Conservation (phyloP, 2,113 vertebrate genomes). For the Excalfactoria chinensis region DNA sequence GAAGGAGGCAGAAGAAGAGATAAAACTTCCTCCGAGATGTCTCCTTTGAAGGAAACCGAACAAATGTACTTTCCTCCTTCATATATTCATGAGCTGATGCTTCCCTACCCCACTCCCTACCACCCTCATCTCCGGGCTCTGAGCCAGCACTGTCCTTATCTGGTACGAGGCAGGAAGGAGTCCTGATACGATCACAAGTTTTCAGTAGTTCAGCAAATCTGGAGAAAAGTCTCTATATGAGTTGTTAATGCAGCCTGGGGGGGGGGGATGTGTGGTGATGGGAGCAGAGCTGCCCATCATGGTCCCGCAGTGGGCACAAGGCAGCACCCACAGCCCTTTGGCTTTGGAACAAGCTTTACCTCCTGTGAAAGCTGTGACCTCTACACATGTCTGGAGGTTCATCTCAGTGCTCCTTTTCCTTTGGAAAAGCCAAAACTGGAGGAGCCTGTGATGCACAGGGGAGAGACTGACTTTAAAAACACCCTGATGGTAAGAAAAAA, state of each 20-base stretch:
- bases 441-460: background rate
- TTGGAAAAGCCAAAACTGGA: background rate
- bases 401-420: background rate
- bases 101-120: conserved; percentile 4
- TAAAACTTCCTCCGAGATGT: conserved; percentile 40
- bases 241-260: conserved; percentile 8
- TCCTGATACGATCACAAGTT: conserved; percentile 43
- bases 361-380: too few relatives aligned
- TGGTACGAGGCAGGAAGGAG: conserved; percentile 9
- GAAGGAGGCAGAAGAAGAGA: background rate
- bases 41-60: conserved; percentile 49
- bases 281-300: background rate
- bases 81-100: conserved; percentile 50
- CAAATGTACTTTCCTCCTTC: conserved; percentile 64
- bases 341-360: too few relatives aligned
- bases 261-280: background rate
- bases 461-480: background rate
- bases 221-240: background rate
- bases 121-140: conserved; percentile 15
- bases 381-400: background rate
- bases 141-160: conserved; percentile 65
- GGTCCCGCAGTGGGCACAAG: background rate
- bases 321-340: background rate
- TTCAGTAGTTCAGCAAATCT: conserved; percentile 35
- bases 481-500: background rate